Evolutionary conservation across 2,113 vertebrate species (phyloP).

Genomic region (Etia nguti): DNA sequence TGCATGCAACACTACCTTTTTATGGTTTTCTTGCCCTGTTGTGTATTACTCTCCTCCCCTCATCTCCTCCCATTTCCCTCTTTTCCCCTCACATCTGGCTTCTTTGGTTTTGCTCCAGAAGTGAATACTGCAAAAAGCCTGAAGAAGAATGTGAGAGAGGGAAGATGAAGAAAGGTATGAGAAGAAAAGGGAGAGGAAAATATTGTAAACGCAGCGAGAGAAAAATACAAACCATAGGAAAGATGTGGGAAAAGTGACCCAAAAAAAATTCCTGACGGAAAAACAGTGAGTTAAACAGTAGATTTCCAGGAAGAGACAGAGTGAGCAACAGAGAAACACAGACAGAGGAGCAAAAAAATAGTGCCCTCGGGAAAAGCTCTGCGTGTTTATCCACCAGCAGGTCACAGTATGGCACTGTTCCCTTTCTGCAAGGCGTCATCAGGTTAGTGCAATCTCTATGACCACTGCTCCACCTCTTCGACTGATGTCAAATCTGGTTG

Average conservation of each 20-base stretch:
- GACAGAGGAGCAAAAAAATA: not conserved
- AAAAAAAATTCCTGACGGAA: not conserved
- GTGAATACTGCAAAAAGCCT: constrained; percentile 37
- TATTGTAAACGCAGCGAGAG: not conserved
- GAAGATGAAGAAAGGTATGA: not conserved
- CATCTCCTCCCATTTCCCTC: constrained; percentile 29
- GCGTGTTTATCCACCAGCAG: constrained; percentile 21
- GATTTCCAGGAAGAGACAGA: constrained; percentile 6
- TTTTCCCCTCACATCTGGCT: constrained; percentile 64
- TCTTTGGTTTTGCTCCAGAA: constrained; percentile 50
- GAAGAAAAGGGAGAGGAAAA: constrained; percentile 23
- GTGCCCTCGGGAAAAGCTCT: not conserved
- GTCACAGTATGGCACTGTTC: constrained; percentile 59
- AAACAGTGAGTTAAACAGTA: not conserved
- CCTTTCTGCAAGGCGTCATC: constrained; percentile 52
- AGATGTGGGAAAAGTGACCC: not conserved
- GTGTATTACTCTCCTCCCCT: not conserved
- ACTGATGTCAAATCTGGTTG: not conserved
- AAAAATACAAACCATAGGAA: not conserved
- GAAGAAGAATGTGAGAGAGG: not conserved
- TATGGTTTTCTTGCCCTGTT: not conserved
- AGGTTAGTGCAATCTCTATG: constrained; percentile 61
- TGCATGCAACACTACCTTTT: not conserved
- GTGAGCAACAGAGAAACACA: not conserved
- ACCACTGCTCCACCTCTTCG: constrained; percentile 25